Conservation (phyloP, 1,140 invertebrate species). For the Drosophila sucinea region DNA sequence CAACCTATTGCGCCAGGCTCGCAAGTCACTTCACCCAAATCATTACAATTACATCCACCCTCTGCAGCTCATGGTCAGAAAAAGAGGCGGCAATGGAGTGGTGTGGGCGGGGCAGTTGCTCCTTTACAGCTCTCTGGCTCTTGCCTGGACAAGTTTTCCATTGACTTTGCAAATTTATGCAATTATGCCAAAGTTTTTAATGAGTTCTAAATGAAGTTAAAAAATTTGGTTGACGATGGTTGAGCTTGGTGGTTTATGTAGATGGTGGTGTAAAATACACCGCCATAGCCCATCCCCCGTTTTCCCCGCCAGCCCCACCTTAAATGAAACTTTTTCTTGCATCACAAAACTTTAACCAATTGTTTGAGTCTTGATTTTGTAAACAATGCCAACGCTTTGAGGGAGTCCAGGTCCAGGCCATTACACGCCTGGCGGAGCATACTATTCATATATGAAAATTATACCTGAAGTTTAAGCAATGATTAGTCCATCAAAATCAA, state of each 20-base stretch:
- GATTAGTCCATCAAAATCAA: too few relatives aligned
- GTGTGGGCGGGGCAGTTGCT: not conserved
- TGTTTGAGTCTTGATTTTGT: conserved; percentile 28
- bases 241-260: conserved; percentile 58
- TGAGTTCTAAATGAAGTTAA: conserved; percentile 80
- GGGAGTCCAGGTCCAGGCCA: not conserved
- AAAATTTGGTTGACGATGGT: conserved; percentile 72
- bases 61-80: not conserved
- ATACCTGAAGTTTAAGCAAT: not conserved
- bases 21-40: conserved; percentile 1
- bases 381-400: conserved; percentile 34
- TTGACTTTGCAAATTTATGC: conserved; percentile 81
- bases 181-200: conserved; percentile 81
- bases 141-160: conserved; percentile 62
- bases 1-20: not conserved
- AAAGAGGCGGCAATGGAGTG: not conserved
- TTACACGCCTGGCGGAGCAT: not conserved
- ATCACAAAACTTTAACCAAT: conserved; percentile 53
- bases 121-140: conserved; percentile 8
- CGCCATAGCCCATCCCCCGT: not conserved
- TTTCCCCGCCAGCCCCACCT: conserved; percentile 9
- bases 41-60: conserved; percentile 2
- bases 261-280: conserved; percentile 70
- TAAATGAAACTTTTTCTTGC: conserved; percentile 60
- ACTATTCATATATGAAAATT: not conserved